These are phyloP conservation scores for Lamprologus ornatipinnis DNA, from an alignment of 2,113 vertebrate species.

Conservation along the genomic window DNA sequence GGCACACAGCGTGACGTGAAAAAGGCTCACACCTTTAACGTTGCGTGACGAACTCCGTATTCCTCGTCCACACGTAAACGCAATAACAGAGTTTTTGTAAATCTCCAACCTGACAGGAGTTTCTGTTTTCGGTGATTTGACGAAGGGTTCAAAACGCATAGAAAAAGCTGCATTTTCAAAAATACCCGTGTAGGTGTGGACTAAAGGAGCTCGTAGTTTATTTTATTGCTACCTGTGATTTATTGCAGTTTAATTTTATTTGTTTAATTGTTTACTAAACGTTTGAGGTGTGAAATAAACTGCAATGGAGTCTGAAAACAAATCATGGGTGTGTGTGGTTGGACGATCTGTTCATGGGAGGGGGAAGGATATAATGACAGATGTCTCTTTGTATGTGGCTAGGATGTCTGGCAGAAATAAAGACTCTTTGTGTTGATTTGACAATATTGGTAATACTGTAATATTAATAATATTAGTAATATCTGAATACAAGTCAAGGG, in stretches of 20 bases:
- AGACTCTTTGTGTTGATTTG: background rate
- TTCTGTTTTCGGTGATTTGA: too few species aligned
- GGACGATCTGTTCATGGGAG: too few species aligned
- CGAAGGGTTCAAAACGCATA: too few species aligned
- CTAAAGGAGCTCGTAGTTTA: too few species aligned
- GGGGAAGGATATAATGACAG: background rate
- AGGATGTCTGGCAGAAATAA: background rate
- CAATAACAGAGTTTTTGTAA: too few species aligned
- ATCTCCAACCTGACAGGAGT: too few species aligned
- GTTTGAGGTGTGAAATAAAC: background rate
- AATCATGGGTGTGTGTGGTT: background rate
- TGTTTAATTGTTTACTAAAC: background rate
- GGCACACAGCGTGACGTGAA: too few species aligned
- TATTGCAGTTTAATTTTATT: background rate
- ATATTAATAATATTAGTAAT: background rate
- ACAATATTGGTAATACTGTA: background rate
- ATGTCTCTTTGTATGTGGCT: background rate
- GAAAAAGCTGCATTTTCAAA: too few species aligned
- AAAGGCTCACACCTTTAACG: too few species aligned
- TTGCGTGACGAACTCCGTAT: too few species aligned
- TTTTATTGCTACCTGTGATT: background rate
- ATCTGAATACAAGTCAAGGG: background rate
- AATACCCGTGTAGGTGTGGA: too few species aligned
- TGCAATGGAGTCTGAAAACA: background rate
- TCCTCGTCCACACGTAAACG: too few species aligned